Evolutionary conservation across 2,888 invertebrate species (phyloP), one percentile per base, ranked within the genome.

Genomic region (Pristionchus maxplancki): DNA sequence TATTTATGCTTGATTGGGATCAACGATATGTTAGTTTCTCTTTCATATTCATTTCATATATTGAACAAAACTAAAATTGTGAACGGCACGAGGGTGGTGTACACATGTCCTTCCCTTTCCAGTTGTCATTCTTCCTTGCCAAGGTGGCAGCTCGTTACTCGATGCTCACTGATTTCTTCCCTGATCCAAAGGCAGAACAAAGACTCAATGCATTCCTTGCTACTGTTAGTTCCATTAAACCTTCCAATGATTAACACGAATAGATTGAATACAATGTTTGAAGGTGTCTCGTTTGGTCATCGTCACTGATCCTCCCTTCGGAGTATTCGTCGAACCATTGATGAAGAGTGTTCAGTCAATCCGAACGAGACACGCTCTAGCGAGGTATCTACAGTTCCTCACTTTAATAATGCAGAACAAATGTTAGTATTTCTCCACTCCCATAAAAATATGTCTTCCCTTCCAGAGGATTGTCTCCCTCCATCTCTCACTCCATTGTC

Each of bases 251-350:
- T 34, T 3, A 15, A 20, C 34, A 17, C 1, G 17, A 15, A 34
- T 71, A 31, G 34, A 71, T 40, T n/a, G 13, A 5, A 40, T 31
- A 40, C 28, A 15, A 74, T 40, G 64, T 37, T 8, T 90, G 17
- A 53, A 91, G 90, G 91, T 90, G 64, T 90, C 85, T 64, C 85
- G 85, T 71, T 62, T 93, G 0, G 86, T 92, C 15, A 81, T 93
- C 13, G 88, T 94, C 64, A 91, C 91, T 67, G 94, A 94, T 89
- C 94, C 94, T 37, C 94, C 94, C n/a, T 94, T 94, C 87, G 94
- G 93, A 74, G 92, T 92, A 34, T 91, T 93, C 81, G 91, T 94
- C 87, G 92, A 92, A 44, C 92, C 93, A 9, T 88, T 94, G 31
- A 84, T 93, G 86, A 90, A 90, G 34, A 91, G 91, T n/a, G 88